Percentiles rank a stretch among this genome's conserved stretches.
phyloP scores from a whole-genome alignment of 1,140 invertebrate species.

The Euglossa dilemma region DNA sequence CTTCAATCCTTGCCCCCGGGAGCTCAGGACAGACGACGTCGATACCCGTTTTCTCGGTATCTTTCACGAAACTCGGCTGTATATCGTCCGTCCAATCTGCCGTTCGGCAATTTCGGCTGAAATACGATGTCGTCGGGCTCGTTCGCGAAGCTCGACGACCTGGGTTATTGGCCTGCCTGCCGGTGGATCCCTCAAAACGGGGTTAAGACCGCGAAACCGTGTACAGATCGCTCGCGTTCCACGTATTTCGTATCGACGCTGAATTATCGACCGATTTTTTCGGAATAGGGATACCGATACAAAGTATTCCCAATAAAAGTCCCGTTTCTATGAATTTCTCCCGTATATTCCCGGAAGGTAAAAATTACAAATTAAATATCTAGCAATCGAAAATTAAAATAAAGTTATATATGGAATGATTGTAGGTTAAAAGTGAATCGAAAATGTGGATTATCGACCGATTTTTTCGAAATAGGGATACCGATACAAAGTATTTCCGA shows the following conservation, averaged over 20 bases:
- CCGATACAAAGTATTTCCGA: no score
- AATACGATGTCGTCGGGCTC: conserved; percentile 82
- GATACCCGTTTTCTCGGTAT: conserved; percentile 62
- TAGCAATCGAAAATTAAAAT: no score
- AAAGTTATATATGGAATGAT: no score
- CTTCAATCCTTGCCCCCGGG: conserved; percentile 54
- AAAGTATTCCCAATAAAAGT: no score
- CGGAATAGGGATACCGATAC: background rate
- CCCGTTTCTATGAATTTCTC: no score
- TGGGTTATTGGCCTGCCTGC: conserved; percentile 71
- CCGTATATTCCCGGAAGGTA: no score
- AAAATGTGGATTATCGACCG: background rate
- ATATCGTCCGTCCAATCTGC: conserved; percentile 83
- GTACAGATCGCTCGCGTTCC: background rate
- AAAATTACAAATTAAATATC: no score
- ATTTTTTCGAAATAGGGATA: background rate
- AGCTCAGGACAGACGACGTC: conserved; percentile 48
- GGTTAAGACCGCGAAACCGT: conserved; percentile 72
- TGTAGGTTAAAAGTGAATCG: no score
- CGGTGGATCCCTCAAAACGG: conserved; percentile 74
- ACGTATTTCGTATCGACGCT: background rate
- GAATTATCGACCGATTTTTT: conserved; percentile 11
- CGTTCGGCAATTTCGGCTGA: conserved; percentile 81
- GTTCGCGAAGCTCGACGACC: conserved; percentile 72
- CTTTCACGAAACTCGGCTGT: conserved; percentile 76